Evolutionary conservation across 2,113 vertebrate species (phyloP).

Genomic region (Amia ocellicauda): DNA sequence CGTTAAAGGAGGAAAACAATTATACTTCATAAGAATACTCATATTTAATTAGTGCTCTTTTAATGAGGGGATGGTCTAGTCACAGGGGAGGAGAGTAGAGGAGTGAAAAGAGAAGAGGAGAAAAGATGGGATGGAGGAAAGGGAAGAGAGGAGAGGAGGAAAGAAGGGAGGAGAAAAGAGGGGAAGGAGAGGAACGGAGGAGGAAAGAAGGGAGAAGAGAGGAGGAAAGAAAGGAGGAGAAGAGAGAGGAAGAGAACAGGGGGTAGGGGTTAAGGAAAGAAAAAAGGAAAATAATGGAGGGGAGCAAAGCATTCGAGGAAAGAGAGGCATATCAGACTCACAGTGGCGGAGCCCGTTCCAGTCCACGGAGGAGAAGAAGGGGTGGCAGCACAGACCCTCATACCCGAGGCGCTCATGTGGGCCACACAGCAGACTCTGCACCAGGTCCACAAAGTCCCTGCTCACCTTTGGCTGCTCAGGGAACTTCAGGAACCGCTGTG

Average conservation of each 20-base stretch:
- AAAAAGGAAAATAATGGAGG: no score
- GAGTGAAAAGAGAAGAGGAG: background rate
- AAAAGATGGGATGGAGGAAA: background rate
- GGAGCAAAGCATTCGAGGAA: no score
- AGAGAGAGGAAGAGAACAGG: no score
- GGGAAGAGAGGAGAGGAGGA: background rate
- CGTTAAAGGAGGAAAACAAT: no score
- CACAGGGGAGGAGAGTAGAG: background rate
- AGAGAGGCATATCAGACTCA: constrained; percentile 48
- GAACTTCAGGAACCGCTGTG: constrained; percentile 84
- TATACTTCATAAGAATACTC: no score
- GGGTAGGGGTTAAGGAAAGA: no score
- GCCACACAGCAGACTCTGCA: constrained; percentile 84
- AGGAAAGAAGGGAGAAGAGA: no score
- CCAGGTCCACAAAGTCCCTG: constrained; percentile 78
- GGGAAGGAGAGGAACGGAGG: background rate
- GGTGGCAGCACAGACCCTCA: constrained; percentile 85
- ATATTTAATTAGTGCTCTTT: no score
- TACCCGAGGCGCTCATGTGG: constrained; percentile 80
- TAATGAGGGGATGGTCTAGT: no score
- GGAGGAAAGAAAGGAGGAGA: no score
- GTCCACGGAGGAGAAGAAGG: constrained; percentile 83
- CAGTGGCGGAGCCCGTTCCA: constrained; percentile 84
- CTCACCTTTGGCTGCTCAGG: constrained; percentile 81
- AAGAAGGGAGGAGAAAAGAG: background rate